A percentile compares a stretch with the other conserved stretches of the same genome.
phyloP scores from a whole-genome alignment of 1,140 invertebrate genomes.

The Cydia pomonella region DNA sequence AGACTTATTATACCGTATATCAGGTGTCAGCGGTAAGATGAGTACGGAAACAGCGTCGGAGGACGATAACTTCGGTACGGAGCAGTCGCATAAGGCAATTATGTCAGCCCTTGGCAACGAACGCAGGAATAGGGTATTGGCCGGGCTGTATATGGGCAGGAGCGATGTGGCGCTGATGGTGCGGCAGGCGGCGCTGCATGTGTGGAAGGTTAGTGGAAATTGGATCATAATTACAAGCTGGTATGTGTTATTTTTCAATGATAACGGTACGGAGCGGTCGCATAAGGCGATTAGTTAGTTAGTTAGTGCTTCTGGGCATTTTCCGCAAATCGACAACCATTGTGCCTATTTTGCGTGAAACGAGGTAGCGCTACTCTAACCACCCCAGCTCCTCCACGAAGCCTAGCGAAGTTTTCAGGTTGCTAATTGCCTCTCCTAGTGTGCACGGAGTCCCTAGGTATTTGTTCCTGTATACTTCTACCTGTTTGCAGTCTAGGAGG shows the following conservation, averaged over 20 bases:
- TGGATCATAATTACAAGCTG: not conserved
- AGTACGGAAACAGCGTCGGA: constrained; percentile 98
- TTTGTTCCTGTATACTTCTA: no score
- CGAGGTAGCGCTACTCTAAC: no score
- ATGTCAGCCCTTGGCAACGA: constrained; percentile 93
- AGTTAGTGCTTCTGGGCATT: no score
- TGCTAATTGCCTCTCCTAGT: no score
- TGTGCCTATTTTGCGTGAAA: no score
- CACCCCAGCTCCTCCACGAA: no score
- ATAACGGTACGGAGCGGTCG: no score
- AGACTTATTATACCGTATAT: constrained; percentile 97
- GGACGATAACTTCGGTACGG: constrained; percentile 99
- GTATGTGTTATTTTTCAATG: not conserved
- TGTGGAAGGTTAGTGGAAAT: constrained; percentile 91
- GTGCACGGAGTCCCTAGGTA: no score
- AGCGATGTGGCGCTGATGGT: constrained; percentile 98
- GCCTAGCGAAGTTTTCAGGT: no score
- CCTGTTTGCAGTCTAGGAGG: no score
- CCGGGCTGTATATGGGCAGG: constrained; percentile 98
- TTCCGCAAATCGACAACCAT: no score
- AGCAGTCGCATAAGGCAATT: constrained; percentile 96
- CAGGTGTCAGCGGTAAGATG: constrained; percentile 99
- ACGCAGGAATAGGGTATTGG: constrained; percentile 94
- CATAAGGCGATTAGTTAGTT: no score
- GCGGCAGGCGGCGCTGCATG: constrained; percentile 97